phyloP scores from a whole-genome alignment of 2,888 invertebrate species.

The Hololepta plana region DNA sequence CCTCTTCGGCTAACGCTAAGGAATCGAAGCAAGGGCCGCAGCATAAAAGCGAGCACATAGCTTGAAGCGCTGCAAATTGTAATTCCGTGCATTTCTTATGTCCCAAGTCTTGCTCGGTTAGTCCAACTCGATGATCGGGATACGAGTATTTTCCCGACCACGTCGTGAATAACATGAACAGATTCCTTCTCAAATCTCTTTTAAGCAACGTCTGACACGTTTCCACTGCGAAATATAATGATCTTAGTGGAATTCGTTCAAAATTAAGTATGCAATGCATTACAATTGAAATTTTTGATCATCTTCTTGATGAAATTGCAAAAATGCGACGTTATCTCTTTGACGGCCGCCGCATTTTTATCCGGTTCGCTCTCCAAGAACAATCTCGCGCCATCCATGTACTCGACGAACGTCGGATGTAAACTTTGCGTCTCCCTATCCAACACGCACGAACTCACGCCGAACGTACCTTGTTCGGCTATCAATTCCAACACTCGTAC shows the following conservation, averaged over 20 bases:
- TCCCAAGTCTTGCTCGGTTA: constrained; percentile 10
- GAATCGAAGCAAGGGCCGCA: constrained; percentile 92
- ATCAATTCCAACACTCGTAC: constrained; percentile 83
- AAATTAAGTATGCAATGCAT: constrained; percentile 14
- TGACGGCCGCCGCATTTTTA: constrained; percentile 72
- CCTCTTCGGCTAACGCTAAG: constrained; percentile 59
- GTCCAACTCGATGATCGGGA: constrained; percentile 10
- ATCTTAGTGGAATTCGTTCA: constrained; percentile 1
- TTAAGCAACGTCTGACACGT: constrained; percentile 70
- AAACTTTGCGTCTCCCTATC: constrained; percentile 56
- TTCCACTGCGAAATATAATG: constrained; percentile 47
- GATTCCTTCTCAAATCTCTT: constrained; percentile 65
- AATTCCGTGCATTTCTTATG: constrained; percentile 25
- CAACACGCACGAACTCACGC: constrained; percentile 36
- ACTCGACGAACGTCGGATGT: constrained; percentile 79
- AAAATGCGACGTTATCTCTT: constrained; percentile 84
- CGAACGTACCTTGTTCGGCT: constrained; percentile 80
- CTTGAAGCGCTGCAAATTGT: constrained; percentile 41
- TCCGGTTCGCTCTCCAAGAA: constrained; percentile 89
- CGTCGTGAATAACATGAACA: constrained; percentile 82
- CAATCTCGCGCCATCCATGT: constrained; percentile 82
- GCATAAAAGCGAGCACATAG: constrained; percentile 89
- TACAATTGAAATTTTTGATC: constrained; percentile 82
- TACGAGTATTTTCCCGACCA: constrained; percentile 89
- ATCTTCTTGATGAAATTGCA: constrained; percentile 87